Base-by-base conservation (phyloP, 2,888 invertebrate species). In the Volucella inanis region DNA sequence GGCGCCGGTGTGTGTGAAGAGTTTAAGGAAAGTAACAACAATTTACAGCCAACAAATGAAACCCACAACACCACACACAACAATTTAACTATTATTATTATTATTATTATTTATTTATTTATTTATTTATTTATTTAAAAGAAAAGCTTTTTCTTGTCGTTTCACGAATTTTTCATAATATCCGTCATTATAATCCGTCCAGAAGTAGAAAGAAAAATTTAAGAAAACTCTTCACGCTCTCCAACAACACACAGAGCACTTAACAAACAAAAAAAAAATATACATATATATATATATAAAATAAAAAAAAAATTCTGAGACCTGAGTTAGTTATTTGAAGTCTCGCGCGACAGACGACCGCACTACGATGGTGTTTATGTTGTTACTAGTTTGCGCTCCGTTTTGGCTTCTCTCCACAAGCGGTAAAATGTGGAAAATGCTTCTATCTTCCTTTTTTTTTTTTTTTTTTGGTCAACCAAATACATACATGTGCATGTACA, bases 301-400 rank as follows among this genome's bases (percentile, higher is more conserved):
- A 55, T 61, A 78, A 78, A 50, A 54, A 62, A 18, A 22, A 71
- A 57, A 45, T 57, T 54, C 41, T 18, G 18, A 12, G 43, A 22
- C 49, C 38, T 43, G 18, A 45, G 41, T 49, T 49, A n/a, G 11
- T 38, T 59, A 41, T 50, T 22, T 41, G 61, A 54, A 67, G 57
- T 68, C 54, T 81, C 75, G 47, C 81, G 76, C 87, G 87, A 76
- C 82, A 87, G 87, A 89, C 88, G 88, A 88, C 88, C 88, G 89
- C 88, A 87, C 90, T 90, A 89, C 90, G 89, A 88, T 90, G 89
- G 89, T 79, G 89, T 88, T 89, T 87, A 87, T 88, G 89, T 89
- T 88, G 87, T 89, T 89, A 88, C 88, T 90, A 89, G 87, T 82
- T 86, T 67, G 41, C 54, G 57, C 62, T 68, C 59, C 14, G 57